These are phyloP conservation scores for Ormyrus thymus DNA, from an alignment of 2,888 invertebrate genomes.

Conservation along the genomic window DNA sequence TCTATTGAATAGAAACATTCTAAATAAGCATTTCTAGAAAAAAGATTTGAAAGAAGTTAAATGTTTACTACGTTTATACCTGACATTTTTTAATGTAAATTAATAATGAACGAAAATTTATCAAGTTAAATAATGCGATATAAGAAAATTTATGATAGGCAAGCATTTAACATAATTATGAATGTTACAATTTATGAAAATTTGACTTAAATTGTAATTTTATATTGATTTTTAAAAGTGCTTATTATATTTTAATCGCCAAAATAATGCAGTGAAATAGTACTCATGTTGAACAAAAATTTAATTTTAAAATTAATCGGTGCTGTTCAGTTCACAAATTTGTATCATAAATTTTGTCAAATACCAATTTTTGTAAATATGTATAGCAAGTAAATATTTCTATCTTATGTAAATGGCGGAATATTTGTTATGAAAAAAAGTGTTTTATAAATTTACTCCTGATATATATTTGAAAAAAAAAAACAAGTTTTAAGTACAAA, in stretches of 20 bases:
- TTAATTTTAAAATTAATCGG: constrained; percentile 22
- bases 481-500: too few species aligned
- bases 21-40: constrained; percentile 30
- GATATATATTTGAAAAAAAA: too few species aligned
- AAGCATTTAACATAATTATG: not conserved
- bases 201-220: not conserved
- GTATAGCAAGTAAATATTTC: constrained; percentile 40
- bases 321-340: constrained; percentile 40
- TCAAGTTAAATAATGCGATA: constrained; percentile 8
- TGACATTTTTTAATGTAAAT: constrained; percentile 1
- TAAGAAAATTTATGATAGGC: constrained; percentile 2
- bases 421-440: constrained; percentile 38
- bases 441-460: constrained; percentile 44
- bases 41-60: constrained; percentile 11
- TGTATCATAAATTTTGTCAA: constrained; percentile 35
- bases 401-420: constrained; percentile 45
- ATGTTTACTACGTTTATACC: not conserved
- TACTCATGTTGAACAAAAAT: constrained; percentile 15
- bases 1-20: constrained; percentile 23
- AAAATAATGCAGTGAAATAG: not conserved
- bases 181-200: constrained; percentile 15
- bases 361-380: constrained; percentile 53
- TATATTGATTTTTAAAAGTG: constrained; percentile 23
- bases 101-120: constrained; percentile 7
- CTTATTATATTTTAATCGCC: constrained; percentile 2